Percentiles rank a stretch among this genome's conserved stretches.
phyloP scores from a whole-genome alignment of 2,113 vertebrate genomes.

The Thalassarche chlororhynchos region DNA sequence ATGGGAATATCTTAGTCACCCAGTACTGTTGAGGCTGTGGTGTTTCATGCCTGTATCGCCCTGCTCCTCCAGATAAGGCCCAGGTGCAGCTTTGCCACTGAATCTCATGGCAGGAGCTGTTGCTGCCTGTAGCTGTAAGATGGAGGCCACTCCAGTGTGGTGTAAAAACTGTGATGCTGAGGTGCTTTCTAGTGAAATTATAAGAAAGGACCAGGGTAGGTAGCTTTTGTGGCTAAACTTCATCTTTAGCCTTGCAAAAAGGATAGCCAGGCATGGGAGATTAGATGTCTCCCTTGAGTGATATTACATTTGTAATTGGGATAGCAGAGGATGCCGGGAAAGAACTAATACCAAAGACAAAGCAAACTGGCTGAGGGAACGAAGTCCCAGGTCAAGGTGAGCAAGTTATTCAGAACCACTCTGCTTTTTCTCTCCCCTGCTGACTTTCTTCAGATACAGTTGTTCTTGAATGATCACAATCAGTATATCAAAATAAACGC shows the following conservation, averaged over 20 bases:
- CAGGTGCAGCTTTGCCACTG: background rate
- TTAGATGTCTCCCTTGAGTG: background rate
- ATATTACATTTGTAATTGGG: background rate
- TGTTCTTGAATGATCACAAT: slow-evolving; percentile 72
- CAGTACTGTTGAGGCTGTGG: background rate
- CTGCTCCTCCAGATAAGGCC: background rate
- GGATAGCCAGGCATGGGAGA: background rate
- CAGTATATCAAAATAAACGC: slow-evolving; percentile 74
- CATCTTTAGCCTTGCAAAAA: background rate
- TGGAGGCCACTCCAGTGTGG: background rate
- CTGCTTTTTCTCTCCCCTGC: background rate
- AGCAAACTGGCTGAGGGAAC: background rate
- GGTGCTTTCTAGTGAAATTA: background rate
- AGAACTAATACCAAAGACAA: background rate
- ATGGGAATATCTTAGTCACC: background rate
- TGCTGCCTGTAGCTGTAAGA: background rate
- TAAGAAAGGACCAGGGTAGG: background rate
- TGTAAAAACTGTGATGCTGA: background rate
- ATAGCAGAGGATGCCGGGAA: background rate
- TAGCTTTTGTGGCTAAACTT: background rate
- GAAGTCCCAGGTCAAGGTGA: slow-evolving; percentile 23
- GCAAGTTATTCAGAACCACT: background rate
- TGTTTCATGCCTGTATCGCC: background rate
- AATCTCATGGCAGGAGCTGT: background rate
- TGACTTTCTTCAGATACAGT: slow-evolving; percentile 66